Percentiles rank a stretch among this genome's conserved stretches.
These are phyloP conservation scores for Eupithecia exiguata DNA, from an alignment of 2,888 invertebrate species.

Conservation along the genomic window DNA sequence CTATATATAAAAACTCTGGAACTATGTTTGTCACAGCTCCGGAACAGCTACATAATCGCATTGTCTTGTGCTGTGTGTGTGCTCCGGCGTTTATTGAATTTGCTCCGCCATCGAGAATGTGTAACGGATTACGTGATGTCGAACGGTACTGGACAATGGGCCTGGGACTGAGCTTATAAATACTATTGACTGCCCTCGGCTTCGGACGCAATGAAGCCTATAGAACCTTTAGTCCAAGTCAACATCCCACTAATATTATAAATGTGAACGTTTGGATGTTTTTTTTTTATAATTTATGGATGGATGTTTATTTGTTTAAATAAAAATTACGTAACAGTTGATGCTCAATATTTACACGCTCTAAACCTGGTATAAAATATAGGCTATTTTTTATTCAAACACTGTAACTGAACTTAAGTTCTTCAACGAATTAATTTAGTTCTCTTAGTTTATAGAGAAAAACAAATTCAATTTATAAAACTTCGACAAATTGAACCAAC, in stretches of 20 bases:
- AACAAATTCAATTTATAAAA: background rate
- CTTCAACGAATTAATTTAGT: too few species aligned
- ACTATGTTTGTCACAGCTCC: background rate
- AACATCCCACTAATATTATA: too few species aligned
- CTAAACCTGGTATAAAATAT: too few species aligned
- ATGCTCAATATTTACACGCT: too few species aligned
- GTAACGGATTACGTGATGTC: background rate
- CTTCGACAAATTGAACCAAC: background rate
- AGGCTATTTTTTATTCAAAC: too few species aligned
- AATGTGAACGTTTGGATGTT: too few species aligned
- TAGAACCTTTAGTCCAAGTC: too few species aligned
- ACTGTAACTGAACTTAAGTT: too few species aligned
- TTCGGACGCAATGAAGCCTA: background rate
- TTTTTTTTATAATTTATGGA: too few species aligned
- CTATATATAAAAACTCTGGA: background rate
- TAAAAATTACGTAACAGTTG: too few species aligned
- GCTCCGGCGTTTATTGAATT: background rate
- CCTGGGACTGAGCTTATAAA: background rate
- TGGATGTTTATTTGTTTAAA: too few species aligned
- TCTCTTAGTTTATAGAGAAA: too few species aligned
- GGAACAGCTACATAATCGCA: conserved; percentile 3
- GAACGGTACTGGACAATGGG: background rate
- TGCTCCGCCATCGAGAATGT: background rate
- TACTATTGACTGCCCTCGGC: background rate
- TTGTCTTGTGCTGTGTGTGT: background rate